Evolutionary conservation across 1,140 invertebrate species (phyloP).

Genomic region (Lanistes nyassanus): DNA sequence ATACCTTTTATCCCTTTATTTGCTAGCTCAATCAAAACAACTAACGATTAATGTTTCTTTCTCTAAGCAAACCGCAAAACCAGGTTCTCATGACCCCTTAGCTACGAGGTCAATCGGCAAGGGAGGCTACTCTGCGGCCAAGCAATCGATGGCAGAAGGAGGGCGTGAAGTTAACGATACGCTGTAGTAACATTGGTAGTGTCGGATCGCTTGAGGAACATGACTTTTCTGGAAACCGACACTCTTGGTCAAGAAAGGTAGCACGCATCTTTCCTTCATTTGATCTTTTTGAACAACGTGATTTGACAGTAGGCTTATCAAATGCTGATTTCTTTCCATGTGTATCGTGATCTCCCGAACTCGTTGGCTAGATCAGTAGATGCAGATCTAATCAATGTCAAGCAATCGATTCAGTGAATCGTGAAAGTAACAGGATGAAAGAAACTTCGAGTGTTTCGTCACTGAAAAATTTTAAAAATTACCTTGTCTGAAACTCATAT

Average conservation of each 20-base stretch:
- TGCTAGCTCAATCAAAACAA: too few relatives aligned
- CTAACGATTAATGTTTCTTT: too few relatives aligned
- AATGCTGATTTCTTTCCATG: not conserved
- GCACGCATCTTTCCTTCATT: not conserved
- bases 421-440: not conserved
- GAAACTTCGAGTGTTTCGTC: not conserved
- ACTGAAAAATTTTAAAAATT: not conserved
- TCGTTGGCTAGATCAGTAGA: too few relatives aligned
- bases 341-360: too few relatives aligned
- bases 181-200: not conserved
- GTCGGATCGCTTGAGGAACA: not conserved
- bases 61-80: too few relatives aligned
- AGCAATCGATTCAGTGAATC: not conserved
- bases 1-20: too few relatives aligned
- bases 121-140: too few relatives aligned
- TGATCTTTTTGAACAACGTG: not conserved
- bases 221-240: conserved; percentile 51
- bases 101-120: too few relatives aligned
- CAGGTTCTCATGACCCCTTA: too few relatives aligned
- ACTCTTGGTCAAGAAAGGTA: conserved; percentile 47
- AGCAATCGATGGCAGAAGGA: too few relatives aligned
- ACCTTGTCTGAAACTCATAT: conserved; percentile 3
- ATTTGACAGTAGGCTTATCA: not conserved
- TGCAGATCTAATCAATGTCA: too few relatives aligned
- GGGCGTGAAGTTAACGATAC: too few relatives aligned